Conservation (phyloP, 2,797 vertebrate genomes). For the Spinibarbus caldwelli region DNA sequence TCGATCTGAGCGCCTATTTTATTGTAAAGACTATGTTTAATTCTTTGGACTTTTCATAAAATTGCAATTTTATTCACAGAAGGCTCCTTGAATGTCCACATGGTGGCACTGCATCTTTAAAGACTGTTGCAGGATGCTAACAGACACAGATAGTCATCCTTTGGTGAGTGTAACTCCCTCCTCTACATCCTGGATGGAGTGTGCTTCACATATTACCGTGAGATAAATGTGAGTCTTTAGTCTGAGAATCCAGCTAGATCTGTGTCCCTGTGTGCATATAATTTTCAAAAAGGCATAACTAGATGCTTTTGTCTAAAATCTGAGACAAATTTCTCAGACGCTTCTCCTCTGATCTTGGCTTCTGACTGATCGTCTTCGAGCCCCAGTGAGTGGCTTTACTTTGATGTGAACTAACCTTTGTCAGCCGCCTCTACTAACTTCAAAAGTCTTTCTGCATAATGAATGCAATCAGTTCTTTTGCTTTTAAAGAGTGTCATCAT, state of each 20-base stretch:
- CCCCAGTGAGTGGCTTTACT: conserved; percentile 26
- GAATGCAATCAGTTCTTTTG: conserved; percentile 23
- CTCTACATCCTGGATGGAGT: not conserved
- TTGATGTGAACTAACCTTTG: conserved; percentile 37
- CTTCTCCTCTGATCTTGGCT: conserved; percentile 12
- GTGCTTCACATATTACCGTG: not conserved
- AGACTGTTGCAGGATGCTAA: not conserved
- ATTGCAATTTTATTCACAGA: not conserved
- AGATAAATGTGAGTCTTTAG: not conserved
- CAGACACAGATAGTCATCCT: not conserved
- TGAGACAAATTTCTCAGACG: conserved; percentile 14
- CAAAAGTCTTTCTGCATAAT: conserved; percentile 39
- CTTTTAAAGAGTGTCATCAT: conserved; percentile 11
- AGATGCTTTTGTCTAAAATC: conserved; percentile 25
- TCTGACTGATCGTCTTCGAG: not conserved
- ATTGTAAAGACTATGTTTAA: not conserved
- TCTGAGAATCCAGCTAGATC: not conserved
- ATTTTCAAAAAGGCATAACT: not conserved
- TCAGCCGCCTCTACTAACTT: conserved; percentile 14
- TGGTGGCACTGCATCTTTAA: conserved; percentile 40
- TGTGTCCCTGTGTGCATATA: not conserved
- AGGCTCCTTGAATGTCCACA: conserved; percentile 21
- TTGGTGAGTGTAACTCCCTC: conserved; percentile 3
- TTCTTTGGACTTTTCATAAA: not conserved
- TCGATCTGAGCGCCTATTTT: not conserved